Evolutionary conservation across 2,113 vertebrate genomes (phyloP).

Genomic region (Hylia prasina): DNA sequence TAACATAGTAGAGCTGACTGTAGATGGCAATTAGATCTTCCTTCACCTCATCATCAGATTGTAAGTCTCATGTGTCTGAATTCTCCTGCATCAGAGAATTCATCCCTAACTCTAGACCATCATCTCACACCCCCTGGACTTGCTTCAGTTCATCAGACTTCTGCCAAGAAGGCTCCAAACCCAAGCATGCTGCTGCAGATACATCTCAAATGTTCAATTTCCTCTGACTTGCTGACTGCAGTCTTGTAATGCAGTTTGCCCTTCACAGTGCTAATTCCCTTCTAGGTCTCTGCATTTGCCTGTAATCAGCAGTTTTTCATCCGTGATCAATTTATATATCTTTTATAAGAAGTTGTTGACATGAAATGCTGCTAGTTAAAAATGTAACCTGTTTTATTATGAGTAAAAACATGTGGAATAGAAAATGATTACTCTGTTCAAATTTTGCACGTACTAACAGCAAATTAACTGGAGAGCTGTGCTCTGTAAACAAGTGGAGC

Average conservation of each 20-base stretch:
- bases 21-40: neutral
- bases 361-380: neutral
- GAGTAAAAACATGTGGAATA: neutral
- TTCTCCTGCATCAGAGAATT: neutral
- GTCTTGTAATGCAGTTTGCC: neutral
- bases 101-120: neutral
- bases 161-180: neutral
- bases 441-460: neutral
- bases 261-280: neutral
- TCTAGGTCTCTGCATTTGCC: neutral
- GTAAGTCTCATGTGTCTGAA: neutral
- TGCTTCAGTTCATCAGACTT: neutral
- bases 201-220: neutral
- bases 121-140: neutral
- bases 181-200: neutral
- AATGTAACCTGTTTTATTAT: neutral
- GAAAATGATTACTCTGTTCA: neutral
- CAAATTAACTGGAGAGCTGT: neutral
- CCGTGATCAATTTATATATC: neutral
- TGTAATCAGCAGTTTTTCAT: neutral
- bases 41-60: neutral
- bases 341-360: neutral
- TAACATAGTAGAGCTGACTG: neutral
- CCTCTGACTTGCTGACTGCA: neutral
- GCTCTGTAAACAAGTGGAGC: constrained; percentile 3